phyloP scores from a whole-genome alignment of 2,797 vertebrate genomes.

The Amblyraja radiata region DNA sequence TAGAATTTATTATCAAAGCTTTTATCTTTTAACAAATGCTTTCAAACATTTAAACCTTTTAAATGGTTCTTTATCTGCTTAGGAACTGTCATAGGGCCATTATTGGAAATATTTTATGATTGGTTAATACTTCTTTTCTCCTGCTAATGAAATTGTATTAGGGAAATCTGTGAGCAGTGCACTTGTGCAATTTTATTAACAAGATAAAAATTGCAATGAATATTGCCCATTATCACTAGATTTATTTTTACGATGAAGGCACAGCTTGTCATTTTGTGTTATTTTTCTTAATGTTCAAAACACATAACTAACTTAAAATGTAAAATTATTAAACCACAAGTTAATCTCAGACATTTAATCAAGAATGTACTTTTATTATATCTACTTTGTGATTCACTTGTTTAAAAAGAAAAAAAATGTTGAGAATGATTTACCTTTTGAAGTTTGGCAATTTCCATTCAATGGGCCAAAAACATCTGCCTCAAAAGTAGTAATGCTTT shows the following conservation, averaged over 20 bases:
- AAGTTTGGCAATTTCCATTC: background rate
- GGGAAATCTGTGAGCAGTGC: background rate
- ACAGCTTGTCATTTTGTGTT: background rate
- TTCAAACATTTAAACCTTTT: slow-evolving; percentile 6
- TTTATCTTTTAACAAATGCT: background rate
- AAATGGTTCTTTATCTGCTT: background rate
- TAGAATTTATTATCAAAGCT: background rate
- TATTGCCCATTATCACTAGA: background rate
- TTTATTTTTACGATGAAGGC: background rate
- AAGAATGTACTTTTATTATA: background rate
- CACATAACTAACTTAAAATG: background rate
- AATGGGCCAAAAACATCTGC: too few relatives aligned
- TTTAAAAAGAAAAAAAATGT: background rate
- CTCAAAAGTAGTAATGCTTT: too few relatives aligned
- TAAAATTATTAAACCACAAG: background rate
- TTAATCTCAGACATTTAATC: background rate
- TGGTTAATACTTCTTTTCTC: background rate
- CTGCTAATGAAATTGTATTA: background rate
- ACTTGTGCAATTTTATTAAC: background rate
- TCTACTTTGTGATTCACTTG: background rate
- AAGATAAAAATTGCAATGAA: background rate
- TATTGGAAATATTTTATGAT: background rate
- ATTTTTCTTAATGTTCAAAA: background rate
- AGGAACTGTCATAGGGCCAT: background rate
- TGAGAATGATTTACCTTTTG: background rate